Conservation (phyloP, 2,888 invertebrate species). For the Pristionchus entomophagus region DNA sequence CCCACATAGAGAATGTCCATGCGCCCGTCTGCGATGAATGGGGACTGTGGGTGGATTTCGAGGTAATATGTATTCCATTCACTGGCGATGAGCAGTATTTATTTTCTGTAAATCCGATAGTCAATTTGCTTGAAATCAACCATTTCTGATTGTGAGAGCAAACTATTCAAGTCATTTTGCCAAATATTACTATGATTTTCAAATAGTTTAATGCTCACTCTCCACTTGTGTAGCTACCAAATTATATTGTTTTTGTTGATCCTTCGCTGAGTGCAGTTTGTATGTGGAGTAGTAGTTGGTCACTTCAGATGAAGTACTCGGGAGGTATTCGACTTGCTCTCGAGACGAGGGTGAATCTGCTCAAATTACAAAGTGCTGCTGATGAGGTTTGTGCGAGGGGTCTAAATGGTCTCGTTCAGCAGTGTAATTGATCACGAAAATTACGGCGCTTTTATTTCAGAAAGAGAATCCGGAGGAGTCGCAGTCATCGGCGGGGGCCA, state of each 20-base stretch:
- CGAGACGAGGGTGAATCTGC: conserved; percentile 89
- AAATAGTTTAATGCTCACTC: background rate
- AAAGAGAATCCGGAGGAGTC: conserved; percentile 1
- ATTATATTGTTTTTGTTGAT: background rate
- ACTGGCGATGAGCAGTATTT: too few relatives aligned
- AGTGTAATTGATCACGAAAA: too few relatives aligned
- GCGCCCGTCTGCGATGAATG: conserved; percentile 85
- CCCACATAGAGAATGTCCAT: conserved; percentile 73
- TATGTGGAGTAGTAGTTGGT: too few relatives aligned
- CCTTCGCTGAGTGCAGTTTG: too few relatives aligned
- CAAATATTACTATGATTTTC: background rate
- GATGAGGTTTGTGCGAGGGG: conserved; percentile 46
- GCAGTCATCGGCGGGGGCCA: background rate
- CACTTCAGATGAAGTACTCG: conserved; percentile 67
- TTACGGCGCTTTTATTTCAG: background rate
- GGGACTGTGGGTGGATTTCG: conserved; percentile 91
- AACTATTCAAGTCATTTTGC: too few relatives aligned
- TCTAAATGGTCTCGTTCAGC: background rate
- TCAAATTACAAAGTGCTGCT: conserved; percentile 80
- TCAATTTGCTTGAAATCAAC: too few relatives aligned
- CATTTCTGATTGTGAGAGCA: too few relatives aligned
- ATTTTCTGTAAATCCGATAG: too few relatives aligned
- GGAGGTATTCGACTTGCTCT: conserved; percentile 87
- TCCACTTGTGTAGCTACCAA: background rate
- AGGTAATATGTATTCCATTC: too few relatives aligned